Evolutionary conservation across 2,888 invertebrate species (phyloP), one percentile per base, ranked within the genome.

Genomic region (Trilocha varians): DNA sequence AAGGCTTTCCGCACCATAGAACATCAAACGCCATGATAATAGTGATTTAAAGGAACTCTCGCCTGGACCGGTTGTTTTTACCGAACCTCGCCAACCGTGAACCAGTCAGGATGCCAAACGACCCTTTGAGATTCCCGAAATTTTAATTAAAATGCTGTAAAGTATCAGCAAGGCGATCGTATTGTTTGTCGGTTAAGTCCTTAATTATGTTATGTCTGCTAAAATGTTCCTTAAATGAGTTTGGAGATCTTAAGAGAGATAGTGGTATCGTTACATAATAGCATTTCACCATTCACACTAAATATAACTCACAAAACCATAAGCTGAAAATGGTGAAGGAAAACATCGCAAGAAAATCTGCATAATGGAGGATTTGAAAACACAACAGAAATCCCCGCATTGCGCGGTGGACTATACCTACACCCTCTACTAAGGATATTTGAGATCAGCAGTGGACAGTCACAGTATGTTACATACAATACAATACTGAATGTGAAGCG

Each of bases 111-210:
- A 65, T 57, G 64, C 65, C 61, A 66, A 68, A 62, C 69, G 65
- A 71, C 70, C 73, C 73, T 77, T 75, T 66, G 58, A 65, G 67
- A 69, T 67, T 57, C 62, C 59, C 65, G 55, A 59, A 74, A 75
- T 76, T 73, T 75, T 78, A 78, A 78, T 78, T 76, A 75, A 74
- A 75, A 66, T 60, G 65, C 68, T 70, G 56, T 60, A 60, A 68
- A 67, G 59, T 66, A 64, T 55, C 65, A 60, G 64, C 58, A 55
- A 51, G 51, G 55, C 49, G 53, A 56, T 18, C 17, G 18, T 35
- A 18, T 39, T 39, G 34, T 38, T 38, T 38, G 32, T 11, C 16
- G 32, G 16, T 38, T 32, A 32, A 14, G 32, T 32, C 32, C 32
- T 32, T 32, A 25, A 37, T 37, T 38, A 32, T 34, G 8, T 13